These are phyloP conservation scores for Globia sparganii DNA, from an alignment of 2,888 invertebrate species.

Conservation along the genomic window DNA sequence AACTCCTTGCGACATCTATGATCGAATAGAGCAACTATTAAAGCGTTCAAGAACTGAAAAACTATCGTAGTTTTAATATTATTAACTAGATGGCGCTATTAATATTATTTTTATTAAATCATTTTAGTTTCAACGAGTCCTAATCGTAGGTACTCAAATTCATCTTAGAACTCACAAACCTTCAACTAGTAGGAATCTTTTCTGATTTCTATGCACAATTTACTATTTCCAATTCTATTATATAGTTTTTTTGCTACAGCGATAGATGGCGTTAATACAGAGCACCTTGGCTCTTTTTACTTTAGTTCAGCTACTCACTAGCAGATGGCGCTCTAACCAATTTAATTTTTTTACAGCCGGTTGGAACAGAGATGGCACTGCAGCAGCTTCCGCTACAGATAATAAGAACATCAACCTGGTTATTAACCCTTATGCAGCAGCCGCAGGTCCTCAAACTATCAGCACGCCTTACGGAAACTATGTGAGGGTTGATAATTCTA, in stretches of 20 bases:
- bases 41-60: neutral
- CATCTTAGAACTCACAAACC: neutral
- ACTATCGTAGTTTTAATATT: accelerated
- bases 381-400: conserved; percentile 59
- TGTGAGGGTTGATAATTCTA: conserved; percentile 71
- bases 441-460: conserved; percentile 80
- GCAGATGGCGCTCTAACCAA: conserved; percentile 68
- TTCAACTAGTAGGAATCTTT: neutral
- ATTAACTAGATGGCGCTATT: conserved; percentile 25
- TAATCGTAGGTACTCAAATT: neutral
- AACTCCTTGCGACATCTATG: conserved; percentile 19
- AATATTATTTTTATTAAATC: neutral
- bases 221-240: neutral
- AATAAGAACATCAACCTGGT: conserved; percentile 71
- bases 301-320: conserved; percentile 34
- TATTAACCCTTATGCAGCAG: conserved; percentile 75
- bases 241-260: accelerated
- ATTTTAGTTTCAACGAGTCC: neutral
- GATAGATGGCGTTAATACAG: conserved; percentile 19
- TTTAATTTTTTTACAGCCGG: conserved; percentile 72
- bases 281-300: accelerated
- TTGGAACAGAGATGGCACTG: conserved; percentile 81
- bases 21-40: conserved; percentile 17
- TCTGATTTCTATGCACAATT: neutral
- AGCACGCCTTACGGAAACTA: conserved; percentile 85